These are phyloP conservation scores for Ceratosolen solmsi DNA, from an alignment of 1,140 invertebrate genomes.

Conservation along the genomic window DNA sequence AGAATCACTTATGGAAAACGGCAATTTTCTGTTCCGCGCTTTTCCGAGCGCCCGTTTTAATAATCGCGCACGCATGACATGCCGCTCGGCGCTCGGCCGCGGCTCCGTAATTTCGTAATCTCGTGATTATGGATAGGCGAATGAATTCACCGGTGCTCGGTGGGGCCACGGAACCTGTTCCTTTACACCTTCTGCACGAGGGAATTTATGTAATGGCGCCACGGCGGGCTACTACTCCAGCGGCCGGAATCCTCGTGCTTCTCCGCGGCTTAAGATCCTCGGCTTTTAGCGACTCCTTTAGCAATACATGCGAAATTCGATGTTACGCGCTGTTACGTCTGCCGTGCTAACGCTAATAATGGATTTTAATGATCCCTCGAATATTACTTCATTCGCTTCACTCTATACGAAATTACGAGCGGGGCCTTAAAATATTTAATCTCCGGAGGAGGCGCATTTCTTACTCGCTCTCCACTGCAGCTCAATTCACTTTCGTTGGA, in stretches of 20 bases:
- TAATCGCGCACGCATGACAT: not conserved
- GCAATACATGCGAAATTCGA: not conserved
- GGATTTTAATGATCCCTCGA: slow-evolving; percentile 1
- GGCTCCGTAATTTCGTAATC: slow-evolving; percentile 21
- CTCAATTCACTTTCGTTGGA: not conserved
- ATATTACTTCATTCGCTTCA: not conserved
- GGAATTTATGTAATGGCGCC: slow-evolving; percentile 34
- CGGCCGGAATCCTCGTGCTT: not conserved
- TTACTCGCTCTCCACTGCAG: too few relatives aligned
- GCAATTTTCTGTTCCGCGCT: too few relatives aligned
- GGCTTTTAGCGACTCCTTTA: not conserved
- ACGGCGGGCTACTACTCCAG: not conserved
- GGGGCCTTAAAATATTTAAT: too few relatives aligned
- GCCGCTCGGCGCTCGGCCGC: not conserved
- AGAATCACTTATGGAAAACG: too few relatives aligned
- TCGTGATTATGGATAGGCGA: slow-evolving; percentile 12
- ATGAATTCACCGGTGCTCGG: not conserved
- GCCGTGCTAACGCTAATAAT: not conserved
- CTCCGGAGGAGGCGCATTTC: too few relatives aligned
- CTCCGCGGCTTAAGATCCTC: not conserved
- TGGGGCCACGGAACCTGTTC: slow-evolving; percentile 8
- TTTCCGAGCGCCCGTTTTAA: not conserved
- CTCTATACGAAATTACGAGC: not conserved
- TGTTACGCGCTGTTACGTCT: not conserved
- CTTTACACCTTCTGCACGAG: too few relatives aligned